phyloP scores from a whole-genome alignment of 2,888 invertebrate species.

The Homarus gammarus region DNA sequence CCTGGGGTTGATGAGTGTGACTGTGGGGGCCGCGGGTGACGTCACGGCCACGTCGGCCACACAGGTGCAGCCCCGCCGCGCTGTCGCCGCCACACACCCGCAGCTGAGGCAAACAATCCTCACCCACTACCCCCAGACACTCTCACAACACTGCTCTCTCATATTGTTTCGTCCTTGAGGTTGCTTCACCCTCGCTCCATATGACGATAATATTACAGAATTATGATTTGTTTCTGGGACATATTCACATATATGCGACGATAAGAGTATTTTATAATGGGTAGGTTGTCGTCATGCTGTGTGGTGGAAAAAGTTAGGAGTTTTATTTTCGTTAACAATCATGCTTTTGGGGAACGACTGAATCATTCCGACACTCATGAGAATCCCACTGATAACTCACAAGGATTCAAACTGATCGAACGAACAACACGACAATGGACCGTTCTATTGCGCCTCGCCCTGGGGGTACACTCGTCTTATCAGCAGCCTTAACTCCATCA shows the following conservation, averaged over 20 bases:
- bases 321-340: not conserved
- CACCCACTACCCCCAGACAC: slow-evolving; percentile 28
- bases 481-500: not conserved
- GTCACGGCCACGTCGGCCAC: slow-evolving; percentile 41
- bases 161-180: slow-evolving; percentile 33
- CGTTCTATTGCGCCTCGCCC: slow-evolving; percentile 44
- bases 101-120: slow-evolving; percentile 59
- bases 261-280: too few species aligned
- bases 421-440: slow-evolving; percentile 29
- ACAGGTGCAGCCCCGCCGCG: slow-evolving; percentile 55
- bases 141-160: slow-evolving; percentile 4
- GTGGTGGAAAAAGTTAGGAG: too few species aligned
- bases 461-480: slow-evolving; percentile 24
- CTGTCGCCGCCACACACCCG: slow-evolving; percentile 50
- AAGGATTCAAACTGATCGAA: slow-evolving; percentile 24
- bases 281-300: too few species aligned
- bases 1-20: slow-evolving; percentile 31
- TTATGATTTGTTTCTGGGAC: too few species aligned
- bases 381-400: slow-evolving; percentile 23
- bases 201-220: too few species aligned
- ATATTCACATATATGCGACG: too few species aligned
- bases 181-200: not conserved
- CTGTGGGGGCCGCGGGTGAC: slow-evolving; percentile 38
- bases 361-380: slow-evolving; percentile 2
- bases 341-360: not conserved